Percentiles rank a stretch among this genome's conserved stretches.
Conservation (phyloP, 2,113 vertebrate species). For the Pluvialis apricaria region DNA sequence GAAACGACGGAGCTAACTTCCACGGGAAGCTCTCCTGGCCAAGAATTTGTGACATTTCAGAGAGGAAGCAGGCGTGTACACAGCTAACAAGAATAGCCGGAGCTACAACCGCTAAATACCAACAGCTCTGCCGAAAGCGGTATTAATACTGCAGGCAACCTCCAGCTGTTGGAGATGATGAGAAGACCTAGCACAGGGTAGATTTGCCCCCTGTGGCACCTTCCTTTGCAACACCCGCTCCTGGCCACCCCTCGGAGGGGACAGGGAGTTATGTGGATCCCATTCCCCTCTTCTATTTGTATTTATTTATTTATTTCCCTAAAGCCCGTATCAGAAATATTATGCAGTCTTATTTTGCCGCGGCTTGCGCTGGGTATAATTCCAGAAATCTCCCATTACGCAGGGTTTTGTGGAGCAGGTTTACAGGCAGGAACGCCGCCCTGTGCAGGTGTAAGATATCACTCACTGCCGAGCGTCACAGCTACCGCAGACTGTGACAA, state of each 20-base stretch:
- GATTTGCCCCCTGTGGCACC: not conserved
- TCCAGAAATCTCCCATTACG: no score
- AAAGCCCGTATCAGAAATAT: not conserved
- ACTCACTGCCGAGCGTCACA: not conserved
- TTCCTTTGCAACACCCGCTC: not conserved
- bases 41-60: constrained; percentile 32
- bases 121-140: not conserved
- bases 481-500: constrained; percentile 17
- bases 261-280: fast-evolving
- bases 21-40: not conserved
- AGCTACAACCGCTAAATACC: constrained; percentile 20
- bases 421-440: not conserved
- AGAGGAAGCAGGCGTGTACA: not conserved
- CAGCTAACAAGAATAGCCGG: not conserved
- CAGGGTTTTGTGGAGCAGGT: no score
- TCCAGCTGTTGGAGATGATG: not conserved
- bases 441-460: constrained; percentile 33
- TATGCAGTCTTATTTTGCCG: not conserved
- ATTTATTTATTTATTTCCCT: not conserved
- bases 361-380: not conserved
- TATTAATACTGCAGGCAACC: not conserved
- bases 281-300: not conserved
- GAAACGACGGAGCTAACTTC: not conserved
- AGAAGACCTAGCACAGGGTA: not conserved
- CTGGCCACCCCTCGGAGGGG: not conserved